A percentile compares a stretch with the other conserved stretches of the same genome.
Evolutionary conservation across 2,888 invertebrate species (phyloP).

Genomic region (Apamea monoglypha): DNA sequence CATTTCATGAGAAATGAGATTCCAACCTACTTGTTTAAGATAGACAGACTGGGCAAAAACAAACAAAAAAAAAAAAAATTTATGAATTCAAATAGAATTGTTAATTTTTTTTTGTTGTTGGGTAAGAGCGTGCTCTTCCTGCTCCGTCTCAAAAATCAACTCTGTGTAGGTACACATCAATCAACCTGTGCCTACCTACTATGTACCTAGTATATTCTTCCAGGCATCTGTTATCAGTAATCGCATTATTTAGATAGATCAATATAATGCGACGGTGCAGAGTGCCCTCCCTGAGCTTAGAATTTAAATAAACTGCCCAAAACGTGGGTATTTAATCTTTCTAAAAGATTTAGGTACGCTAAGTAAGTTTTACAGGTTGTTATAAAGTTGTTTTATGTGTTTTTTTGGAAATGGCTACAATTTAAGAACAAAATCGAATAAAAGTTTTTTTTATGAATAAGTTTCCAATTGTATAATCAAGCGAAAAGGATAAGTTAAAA

Average conservation of each 20-base stretch:
- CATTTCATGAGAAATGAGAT: not conserved
- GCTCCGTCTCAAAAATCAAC: not conserved
- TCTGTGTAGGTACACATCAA: too few species aligned
- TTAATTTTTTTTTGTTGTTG: too few species aligned
- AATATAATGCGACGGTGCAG: constrained; percentile 11
- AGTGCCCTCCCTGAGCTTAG: constrained; percentile 30
- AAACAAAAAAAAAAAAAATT: not conserved
- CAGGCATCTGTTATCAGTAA: not conserved
- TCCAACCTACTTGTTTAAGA: not conserved
- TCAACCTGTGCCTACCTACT: not conserved
- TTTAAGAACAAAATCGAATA: not conserved
- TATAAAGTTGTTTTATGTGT: not conserved
- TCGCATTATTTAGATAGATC: constrained; percentile 7
- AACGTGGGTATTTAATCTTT: constrained; percentile 33
- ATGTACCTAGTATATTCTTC: constrained; percentile 4
- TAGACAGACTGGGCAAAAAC: not conserved
- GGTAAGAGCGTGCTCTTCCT: too few species aligned
- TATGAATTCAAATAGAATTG: too few species aligned
- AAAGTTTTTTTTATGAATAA: not conserved
- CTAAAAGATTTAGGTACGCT: constrained; percentile 39
- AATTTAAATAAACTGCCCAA: constrained; percentile 6
- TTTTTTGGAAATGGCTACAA: not conserved
- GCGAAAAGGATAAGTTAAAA: not conserved
- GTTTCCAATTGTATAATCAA: not conserved
- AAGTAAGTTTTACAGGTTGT: constrained; percentile 12